Conservation (phyloP, 2,113 vertebrate species). For the Chaenogobius annularis region DNA sequence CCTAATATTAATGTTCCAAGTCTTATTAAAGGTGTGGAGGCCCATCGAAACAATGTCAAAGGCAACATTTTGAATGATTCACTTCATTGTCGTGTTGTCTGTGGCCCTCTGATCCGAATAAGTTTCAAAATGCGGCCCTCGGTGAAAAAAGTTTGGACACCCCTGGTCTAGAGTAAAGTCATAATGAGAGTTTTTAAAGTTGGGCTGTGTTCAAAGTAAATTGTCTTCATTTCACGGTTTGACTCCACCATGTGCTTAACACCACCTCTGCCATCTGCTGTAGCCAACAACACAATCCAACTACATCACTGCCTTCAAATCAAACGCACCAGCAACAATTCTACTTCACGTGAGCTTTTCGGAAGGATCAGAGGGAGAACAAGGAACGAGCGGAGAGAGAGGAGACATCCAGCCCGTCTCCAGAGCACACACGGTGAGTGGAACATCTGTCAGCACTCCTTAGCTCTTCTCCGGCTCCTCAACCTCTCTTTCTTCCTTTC, state of each 20-base stretch:
- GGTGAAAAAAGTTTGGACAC: no score
- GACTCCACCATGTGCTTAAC: background rate
- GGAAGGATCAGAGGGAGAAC: slow-evolving; percentile 26
- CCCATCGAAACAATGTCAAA: no score
- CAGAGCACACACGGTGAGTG: slow-evolving; percentile 44
- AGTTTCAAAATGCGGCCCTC: no score
- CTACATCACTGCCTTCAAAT: slow-evolving; percentile 29
- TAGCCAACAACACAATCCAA: slow-evolving; percentile 8
- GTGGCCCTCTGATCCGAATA: no score
- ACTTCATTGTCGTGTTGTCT: no score
- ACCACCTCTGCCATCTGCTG: background rate
- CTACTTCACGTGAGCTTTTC: slow-evolving; percentile 33
- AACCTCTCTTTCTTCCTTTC: slow-evolving; percentile 38
- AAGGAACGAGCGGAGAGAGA: slow-evolving; percentile 28
- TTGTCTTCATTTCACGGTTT: slow-evolving; percentile 4
- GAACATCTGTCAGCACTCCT: slow-evolving; percentile 61
- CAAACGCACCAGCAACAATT: slow-evolving; percentile 28
- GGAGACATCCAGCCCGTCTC: slow-evolving; percentile 43
- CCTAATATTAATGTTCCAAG: no score
- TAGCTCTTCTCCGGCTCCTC: slow-evolving; percentile 42
- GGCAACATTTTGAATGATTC: no score
- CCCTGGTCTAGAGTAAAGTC: no score
- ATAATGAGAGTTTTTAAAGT: no score
- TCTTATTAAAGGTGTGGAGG: no score
- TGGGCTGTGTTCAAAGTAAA: no score